phyloP scores from a whole-genome alignment of 2,888 invertebrate genomes.

The Meliscaeva auricollis region DNA sequence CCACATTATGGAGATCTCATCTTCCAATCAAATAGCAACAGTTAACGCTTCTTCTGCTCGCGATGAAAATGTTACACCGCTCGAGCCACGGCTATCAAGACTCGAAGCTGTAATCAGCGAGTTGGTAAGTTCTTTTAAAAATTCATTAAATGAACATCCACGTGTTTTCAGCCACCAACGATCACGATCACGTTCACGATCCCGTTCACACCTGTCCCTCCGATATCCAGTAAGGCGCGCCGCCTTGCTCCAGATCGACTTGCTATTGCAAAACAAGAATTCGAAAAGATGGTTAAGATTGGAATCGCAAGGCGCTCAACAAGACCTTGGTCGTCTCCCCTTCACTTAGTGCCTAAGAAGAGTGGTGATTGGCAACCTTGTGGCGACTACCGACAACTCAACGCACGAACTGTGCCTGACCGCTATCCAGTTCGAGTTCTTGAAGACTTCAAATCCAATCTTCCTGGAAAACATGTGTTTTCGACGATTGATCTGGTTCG shows the following conservation, averaged over 20 bases:
- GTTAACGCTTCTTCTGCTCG: not conserved
- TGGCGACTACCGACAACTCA: constrained; percentile 59
- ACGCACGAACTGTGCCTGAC: constrained; percentile 79
- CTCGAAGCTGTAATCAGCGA: constrained; percentile 1
- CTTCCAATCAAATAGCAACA: not conserved
- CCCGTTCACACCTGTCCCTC: constrained; percentile 24
- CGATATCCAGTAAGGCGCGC: constrained; percentile 29
- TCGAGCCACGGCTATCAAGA: constrained; percentile 2
- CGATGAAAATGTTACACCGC: not conserved
- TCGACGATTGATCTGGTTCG: constrained; percentile 62
- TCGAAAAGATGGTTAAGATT: constrained; percentile 45
- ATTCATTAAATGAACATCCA: not conserved
- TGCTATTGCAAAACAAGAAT: constrained; percentile 21
- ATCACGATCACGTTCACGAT: constrained; percentile 11
- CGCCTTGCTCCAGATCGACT: constrained; percentile 48
- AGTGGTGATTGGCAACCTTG: constrained; percentile 46
- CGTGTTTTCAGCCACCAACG: not conserved
- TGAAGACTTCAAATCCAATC: constrained; percentile 62
- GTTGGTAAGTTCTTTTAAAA: not conserved
- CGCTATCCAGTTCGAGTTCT: constrained; percentile 78
- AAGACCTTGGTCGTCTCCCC: constrained; percentile 26
- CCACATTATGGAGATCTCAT: constrained; percentile 1
- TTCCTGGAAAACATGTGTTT: constrained; percentile 65
- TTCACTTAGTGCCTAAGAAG: constrained; percentile 12
- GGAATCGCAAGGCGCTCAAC: constrained; percentile 34